phyloP scores from a whole-genome alignment of 2,888 invertebrate genomes.

The Cryptocephalus primarius region DNA sequence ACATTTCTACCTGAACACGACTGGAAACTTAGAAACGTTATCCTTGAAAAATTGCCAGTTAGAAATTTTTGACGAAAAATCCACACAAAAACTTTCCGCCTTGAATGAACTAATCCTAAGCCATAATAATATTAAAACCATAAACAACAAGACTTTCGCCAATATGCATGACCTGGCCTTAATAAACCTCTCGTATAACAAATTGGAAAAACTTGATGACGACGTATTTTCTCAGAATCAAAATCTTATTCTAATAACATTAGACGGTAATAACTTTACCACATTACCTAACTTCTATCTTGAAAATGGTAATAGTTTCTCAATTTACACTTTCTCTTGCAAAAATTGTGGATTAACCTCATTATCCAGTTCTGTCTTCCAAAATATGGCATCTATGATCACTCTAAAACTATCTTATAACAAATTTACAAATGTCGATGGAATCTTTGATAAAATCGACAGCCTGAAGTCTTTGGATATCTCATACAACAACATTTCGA shows the following conservation, averaged over 20 bases:
- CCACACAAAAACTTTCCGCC: conserved; percentile 48
- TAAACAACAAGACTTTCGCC: conserved; percentile 58
- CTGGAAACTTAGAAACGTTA: conserved; percentile 52
- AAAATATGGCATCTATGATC: conserved; percentile 55
- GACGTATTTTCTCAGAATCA: conserved; percentile 59
- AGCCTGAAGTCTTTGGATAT: conserved; percentile 60
- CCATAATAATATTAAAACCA: conserved; percentile 56
- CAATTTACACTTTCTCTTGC: conserved; percentile 48
- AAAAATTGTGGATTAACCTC: conserved; percentile 58
- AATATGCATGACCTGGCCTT: conserved; percentile 54
- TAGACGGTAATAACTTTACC: conserved; percentile 59
- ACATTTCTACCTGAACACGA: conserved; percentile 49
- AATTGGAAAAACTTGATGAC: conserved; percentile 53
- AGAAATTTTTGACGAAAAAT: conserved; percentile 50
- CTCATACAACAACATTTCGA: conserved; percentile 55
- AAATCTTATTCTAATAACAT: conserved; percentile 55
- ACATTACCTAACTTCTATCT: conserved; percentile 53
- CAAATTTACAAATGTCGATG: conserved; percentile 41
- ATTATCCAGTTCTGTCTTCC: conserved; percentile 52
- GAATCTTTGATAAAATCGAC: conserved; percentile 44
- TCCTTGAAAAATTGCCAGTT: conserved; percentile 61
- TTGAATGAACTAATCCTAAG: conserved; percentile 50
- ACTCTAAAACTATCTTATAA: conserved; percentile 56
- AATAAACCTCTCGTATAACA: conserved; percentile 64
- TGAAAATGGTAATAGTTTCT: conserved; percentile 10